Percentiles rank a stretch among this genome's conserved stretches.
Evolutionary conservation across 2,113 vertebrate species (phyloP).

Genomic region (Sceloporus undulatus): DNA sequence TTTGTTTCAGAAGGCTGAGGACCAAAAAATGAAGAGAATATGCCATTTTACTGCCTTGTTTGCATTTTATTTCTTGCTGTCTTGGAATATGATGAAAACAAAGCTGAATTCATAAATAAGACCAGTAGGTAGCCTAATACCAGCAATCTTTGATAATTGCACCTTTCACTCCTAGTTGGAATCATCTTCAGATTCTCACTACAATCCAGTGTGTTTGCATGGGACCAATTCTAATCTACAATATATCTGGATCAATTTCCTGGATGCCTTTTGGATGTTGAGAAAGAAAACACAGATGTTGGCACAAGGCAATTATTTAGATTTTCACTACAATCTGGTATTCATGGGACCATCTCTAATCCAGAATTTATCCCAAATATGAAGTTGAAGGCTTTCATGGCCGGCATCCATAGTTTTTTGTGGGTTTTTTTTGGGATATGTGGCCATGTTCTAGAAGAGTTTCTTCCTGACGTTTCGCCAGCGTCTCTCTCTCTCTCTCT

Average conservation of each 20-base stretch:
- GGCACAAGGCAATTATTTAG: background rate
- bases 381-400: no score
- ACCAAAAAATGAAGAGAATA: background rate
- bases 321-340: background rate
- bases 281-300: background rate
- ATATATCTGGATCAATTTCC: background rate
- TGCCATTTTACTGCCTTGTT: background rate
- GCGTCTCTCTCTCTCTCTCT: no score
- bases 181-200: background rate
- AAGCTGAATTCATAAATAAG: no score
- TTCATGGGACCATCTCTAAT: background rate
- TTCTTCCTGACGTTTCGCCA: no score
- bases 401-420: no score
- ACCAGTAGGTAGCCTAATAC: background rate
- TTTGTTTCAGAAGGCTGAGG: background rate
- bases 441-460: no score
- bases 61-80: constrained; percentile 7
- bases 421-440: no score
- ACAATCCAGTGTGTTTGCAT: background rate
- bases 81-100: background rate
- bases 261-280: background rate
- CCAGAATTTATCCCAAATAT: background rate
- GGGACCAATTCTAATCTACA: background rate
- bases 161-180: background rate
- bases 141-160: background rate